These are phyloP conservation scores for Plectrocnemia conspersa DNA, from an alignment of 1,140 invertebrate species.

Conservation along the genomic window DNA sequence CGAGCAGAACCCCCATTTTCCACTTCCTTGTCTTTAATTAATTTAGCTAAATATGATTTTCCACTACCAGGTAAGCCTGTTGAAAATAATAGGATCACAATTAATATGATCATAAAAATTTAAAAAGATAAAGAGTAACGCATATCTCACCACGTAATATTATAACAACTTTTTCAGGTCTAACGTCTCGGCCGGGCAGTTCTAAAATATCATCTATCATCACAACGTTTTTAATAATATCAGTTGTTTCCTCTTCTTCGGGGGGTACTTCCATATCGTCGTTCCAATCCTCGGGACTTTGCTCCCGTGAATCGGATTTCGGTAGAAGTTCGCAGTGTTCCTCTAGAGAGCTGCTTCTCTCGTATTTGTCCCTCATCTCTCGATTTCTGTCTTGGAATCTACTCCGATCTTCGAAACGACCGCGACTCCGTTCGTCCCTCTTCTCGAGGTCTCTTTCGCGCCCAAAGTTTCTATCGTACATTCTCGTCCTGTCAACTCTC, in stretches of 20 bases:
- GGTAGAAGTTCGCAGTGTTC: conserved; percentile 10
- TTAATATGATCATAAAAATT: conserved; percentile 15
- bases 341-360: conserved; percentile 35
- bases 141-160: conserved; percentile 83
- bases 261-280: conserved; percentile 6
- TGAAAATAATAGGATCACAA: conserved; percentile 9
- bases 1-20: conserved; percentile 60
- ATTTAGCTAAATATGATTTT: conserved; percentile 81
- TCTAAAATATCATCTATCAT: conserved; percentile 80
- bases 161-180: conserved; percentile 80
- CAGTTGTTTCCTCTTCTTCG: conserved; percentile 42
- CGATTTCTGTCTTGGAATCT: conserved; percentile 36
- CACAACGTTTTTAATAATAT: conserved; percentile 47
- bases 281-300: neutral
- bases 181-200: conserved; percentile 64
- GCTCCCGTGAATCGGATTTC: conserved; percentile 6
- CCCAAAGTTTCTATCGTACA: conserved; percentile 27
- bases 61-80: conserved; percentile 81
- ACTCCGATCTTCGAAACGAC: conserved; percentile 38
- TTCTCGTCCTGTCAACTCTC: conserved; percentile 31
- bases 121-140: conserved; percentile 19
- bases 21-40: conserved; percentile 72
- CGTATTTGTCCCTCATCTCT: conserved; percentile 31
- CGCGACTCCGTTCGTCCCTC: conserved; percentile 33
- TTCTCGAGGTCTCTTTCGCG: conserved; percentile 20